These are phyloP conservation scores for Oikopleura dioica DNA, from an alignment of 23 tunicate genomes.

Conservation along the genomic window DNA sequence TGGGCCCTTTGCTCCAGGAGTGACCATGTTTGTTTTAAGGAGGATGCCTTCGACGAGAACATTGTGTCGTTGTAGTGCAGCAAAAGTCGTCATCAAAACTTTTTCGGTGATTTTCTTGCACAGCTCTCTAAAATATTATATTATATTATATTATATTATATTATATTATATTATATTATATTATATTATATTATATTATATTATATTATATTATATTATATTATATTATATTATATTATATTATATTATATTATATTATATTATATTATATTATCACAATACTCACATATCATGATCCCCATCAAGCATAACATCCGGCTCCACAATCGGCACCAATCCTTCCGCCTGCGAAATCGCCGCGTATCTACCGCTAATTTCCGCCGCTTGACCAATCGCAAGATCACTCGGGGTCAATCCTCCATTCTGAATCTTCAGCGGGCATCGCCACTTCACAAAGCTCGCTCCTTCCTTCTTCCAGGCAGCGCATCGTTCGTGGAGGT, in stretches of 20 bases:
- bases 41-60: neutral
- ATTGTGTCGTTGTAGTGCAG: neutral
- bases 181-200: no score
- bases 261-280: no score
- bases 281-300: neutral
- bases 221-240: no score
- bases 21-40: conserved; percentile 5
- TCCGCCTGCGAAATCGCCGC: neutral
- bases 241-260: no score
- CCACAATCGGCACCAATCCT: neutral
- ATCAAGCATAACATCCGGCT: neutral
- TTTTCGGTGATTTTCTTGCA: no score
- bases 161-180: no score
- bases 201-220: no score
- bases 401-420: neutral
- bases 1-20: neutral
- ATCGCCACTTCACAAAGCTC: neutral
- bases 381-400: neutral
- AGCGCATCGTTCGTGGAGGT: neutral
- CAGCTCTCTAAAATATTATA: no score
- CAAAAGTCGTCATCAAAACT: neutral
- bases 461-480: neutral
- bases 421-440: neutral
- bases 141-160: no score
- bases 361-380: neutral